Conservation (phyloP, 2,113 vertebrate species). For the Pangasianodon hypophthalmus region DNA sequence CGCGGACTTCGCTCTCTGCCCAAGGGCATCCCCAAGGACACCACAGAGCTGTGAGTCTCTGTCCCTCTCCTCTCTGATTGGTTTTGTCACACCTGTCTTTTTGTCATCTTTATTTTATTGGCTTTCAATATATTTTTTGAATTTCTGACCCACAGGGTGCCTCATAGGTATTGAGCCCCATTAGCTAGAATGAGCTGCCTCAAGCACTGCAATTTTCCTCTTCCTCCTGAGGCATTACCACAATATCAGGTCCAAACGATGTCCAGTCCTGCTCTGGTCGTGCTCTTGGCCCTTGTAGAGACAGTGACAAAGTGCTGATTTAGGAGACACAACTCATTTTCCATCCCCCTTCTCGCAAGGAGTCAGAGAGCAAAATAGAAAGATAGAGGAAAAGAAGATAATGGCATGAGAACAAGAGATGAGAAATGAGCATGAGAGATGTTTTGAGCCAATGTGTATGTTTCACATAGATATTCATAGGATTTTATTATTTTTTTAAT, state of each 20-base stretch:
- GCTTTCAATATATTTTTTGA: background rate
- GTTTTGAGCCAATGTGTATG: background rate
- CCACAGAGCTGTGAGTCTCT: conserved; percentile 92
- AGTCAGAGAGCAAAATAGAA: conserved; percentile 1
- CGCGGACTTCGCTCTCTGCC: conserved; percentile 84
- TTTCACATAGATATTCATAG: background rate
- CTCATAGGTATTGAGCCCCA: background rate
- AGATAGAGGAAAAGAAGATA: background rate
- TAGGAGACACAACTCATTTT: background rate
- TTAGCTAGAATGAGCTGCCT: background rate
- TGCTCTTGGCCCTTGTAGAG: background rate
- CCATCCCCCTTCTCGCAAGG: background rate
- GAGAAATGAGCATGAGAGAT: background rate
- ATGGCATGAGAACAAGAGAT: background rate
- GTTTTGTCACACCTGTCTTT: background rate
- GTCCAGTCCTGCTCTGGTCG: conserved; percentile 6
- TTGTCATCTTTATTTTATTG: conserved; percentile 3
- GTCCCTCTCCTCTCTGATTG: background rate
- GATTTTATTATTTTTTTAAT: background rate
- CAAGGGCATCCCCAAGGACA: conserved; percentile 93
- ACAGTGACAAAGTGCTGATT: conserved; percentile 12
- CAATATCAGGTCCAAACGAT: background rate
- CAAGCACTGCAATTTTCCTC: conserved; percentile 8
- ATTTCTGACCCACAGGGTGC: background rate
- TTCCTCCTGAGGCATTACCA: conserved; percentile 5